phyloP scores from a whole-genome alignment of 2,113 vertebrate species.

The Numenius arquata region DNA sequence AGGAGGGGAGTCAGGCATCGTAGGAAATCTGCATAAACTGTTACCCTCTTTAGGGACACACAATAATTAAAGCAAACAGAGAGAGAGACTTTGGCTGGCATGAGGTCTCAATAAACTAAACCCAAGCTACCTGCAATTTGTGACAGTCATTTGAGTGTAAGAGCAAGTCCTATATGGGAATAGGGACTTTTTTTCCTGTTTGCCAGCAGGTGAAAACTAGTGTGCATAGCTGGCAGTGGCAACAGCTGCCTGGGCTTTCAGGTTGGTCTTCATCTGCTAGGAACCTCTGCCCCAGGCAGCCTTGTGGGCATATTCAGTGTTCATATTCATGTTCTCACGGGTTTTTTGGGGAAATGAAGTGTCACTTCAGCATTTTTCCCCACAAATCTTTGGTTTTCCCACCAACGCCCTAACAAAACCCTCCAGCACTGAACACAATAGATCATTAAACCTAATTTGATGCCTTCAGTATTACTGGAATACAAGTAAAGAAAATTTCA shows the following conservation, averaged over 20 bases:
- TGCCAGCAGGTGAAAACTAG: background rate
- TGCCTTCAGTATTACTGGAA: slow-evolving; percentile 4
- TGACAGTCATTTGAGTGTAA: background rate
- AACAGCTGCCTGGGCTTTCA: background rate
- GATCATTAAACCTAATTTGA: background rate
- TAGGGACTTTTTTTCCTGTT: background rate
- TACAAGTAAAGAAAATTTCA: slow-evolving; percentile 15
- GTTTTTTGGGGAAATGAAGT: background rate
- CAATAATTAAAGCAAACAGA: background rate
- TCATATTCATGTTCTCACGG: background rate
- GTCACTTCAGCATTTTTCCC: background rate
- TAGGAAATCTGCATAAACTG: background rate
- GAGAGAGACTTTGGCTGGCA: background rate
- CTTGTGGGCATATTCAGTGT: background rate
- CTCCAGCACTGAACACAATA: background rate
- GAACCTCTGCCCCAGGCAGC: background rate
- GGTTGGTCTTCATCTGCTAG: background rate
- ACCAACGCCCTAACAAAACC: background rate
- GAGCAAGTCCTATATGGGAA: background rate
- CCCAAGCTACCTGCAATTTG: background rate
- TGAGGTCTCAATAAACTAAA: background rate
- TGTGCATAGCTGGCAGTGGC: background rate
- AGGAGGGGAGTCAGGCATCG: background rate
- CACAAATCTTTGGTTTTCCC: background rate
- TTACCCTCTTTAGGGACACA: background rate